Conservation (phyloP, 2,797 vertebrate species). For the Kryptolebias ocellatus region DNA sequence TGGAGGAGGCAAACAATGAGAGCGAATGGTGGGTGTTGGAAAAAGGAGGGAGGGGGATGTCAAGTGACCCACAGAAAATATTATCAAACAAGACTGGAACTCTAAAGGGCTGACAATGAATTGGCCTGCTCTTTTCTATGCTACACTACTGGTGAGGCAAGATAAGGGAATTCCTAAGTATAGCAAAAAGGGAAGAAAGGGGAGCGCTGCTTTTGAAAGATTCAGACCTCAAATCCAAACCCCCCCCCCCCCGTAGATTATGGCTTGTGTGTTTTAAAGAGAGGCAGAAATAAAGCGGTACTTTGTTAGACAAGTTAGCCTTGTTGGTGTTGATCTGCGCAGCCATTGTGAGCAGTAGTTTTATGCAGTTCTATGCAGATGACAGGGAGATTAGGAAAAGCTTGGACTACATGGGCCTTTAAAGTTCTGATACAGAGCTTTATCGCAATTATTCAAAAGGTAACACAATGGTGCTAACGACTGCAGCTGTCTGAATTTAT, state of each 20-base stretch:
- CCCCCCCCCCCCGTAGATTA: slow-evolving; percentile 76
- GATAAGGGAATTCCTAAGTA: slow-evolving; percentile 87
- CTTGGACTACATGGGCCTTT: slow-evolving; percentile 58
- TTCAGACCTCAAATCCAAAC: slow-evolving; percentile 79
- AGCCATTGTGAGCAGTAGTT: slow-evolving; percentile 72
- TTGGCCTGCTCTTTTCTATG: slow-evolving; percentile 81
- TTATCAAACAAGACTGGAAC: slow-evolving; percentile 83
- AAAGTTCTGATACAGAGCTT: slow-evolving; percentile 69
- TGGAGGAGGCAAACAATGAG: slow-evolving; percentile 78
- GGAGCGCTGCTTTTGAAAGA: slow-evolving; percentile 74
- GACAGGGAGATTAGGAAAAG: slow-evolving; percentile 74
- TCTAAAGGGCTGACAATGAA: slow-evolving; percentile 81
- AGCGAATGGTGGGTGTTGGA: slow-evolving; percentile 59
- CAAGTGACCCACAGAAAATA: slow-evolving; percentile 84
- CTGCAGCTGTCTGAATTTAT: slow-evolving; percentile 73
- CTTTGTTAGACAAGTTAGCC: slow-evolving; percentile 85
- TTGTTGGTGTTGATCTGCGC: slow-evolving; percentile 77
- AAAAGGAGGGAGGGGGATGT: slow-evolving; percentile 70
- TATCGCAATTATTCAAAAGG: slow-evolving; percentile 64
- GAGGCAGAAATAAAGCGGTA: slow-evolving; percentile 80
- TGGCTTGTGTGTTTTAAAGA: slow-evolving; percentile 83
- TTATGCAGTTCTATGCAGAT: slow-evolving; percentile 80
- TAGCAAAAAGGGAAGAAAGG: slow-evolving; percentile 74
- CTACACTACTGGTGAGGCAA: slow-evolving; percentile 79
- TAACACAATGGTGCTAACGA: slow-evolving; percentile 66